Evolutionary conservation across 1,140 invertebrate species (phyloP).

Genomic region (Procambarus clarkii): DNA sequence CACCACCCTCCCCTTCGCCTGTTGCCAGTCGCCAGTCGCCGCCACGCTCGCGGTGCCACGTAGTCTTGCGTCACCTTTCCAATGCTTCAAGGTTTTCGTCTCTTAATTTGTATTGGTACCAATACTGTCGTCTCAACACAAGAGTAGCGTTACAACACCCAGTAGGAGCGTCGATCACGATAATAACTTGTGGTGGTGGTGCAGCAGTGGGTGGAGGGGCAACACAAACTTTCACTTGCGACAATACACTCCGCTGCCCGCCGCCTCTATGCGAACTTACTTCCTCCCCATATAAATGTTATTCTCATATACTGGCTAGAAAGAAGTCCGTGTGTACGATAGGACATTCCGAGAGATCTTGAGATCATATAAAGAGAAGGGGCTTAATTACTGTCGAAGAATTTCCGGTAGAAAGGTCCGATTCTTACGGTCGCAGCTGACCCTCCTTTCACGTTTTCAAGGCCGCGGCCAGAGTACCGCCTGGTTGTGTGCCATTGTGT

Average conservation of each 20-base stretch:
- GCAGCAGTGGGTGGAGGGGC: background rate
- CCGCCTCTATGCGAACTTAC: background rate
- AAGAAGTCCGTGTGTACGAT: no score
- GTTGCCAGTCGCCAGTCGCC: background rate
- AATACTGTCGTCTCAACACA: background rate
- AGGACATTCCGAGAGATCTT: no score
- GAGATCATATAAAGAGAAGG: no score
- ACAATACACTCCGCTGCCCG: background rate
- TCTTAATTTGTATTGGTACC: background rate
- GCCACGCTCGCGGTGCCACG: background rate
- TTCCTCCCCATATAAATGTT: background rate
- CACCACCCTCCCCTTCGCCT: background rate
- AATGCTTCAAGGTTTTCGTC: constrained; percentile 16
- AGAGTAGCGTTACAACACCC: background rate
- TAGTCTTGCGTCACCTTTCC: constrained; percentile 1
- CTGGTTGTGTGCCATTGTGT: no score
- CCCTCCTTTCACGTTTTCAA: no score
- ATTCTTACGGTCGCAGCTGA: no score
- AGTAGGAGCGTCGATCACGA: background rate
- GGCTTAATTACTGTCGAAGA: no score
- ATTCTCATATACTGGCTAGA: background rate
- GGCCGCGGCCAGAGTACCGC: no score
- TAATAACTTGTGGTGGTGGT: background rate
- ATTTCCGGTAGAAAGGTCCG: no score
- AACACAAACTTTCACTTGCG: background rate